These are phyloP conservation scores for Glomeris maerens DNA, from an alignment of 1,140 invertebrate species.

Conservation along the genomic window DNA sequence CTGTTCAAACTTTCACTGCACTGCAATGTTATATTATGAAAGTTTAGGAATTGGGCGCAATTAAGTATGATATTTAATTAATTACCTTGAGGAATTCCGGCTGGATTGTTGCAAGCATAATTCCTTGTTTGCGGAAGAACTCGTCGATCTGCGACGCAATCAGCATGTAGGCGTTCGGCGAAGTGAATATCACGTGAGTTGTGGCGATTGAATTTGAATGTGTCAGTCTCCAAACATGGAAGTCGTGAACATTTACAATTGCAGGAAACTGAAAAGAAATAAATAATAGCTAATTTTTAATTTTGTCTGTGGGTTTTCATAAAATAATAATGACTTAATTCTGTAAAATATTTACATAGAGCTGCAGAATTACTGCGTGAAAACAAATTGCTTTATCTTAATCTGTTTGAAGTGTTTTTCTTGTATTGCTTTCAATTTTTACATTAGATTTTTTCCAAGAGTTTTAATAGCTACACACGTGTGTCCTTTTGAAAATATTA, in stretches of 20 bases:
- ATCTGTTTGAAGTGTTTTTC: too few species aligned
- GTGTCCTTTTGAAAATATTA: too few species aligned
- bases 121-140: constrained; percentile 56
- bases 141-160: constrained; percentile 46
- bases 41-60: too few species aligned
- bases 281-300: constrained; percentile 1
- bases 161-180: constrained; percentile 40
- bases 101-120: constrained; percentile 59
- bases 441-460: too few species aligned
- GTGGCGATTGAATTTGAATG: constrained; percentile 43
- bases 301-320: too few species aligned
- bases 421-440: too few species aligned
- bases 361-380: background rate
- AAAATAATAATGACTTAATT: too few species aligned
- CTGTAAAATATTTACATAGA: too few species aligned
- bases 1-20: too few species aligned
- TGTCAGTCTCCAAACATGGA: constrained; percentile 65
- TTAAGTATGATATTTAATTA: too few species aligned
- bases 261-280: constrained; percentile 46
- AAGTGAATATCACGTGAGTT: constrained; percentile 23
- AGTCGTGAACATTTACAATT: constrained; percentile 61
- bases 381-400: background rate
- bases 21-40: too few species aligned
- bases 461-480: too few species aligned
- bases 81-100: constrained; percentile 49